Percentiles rank a stretch among this genome's conserved stretches.
Conservation (phyloP, 2,888 invertebrate species). For the Steinernema carpocapsae region DNA sequence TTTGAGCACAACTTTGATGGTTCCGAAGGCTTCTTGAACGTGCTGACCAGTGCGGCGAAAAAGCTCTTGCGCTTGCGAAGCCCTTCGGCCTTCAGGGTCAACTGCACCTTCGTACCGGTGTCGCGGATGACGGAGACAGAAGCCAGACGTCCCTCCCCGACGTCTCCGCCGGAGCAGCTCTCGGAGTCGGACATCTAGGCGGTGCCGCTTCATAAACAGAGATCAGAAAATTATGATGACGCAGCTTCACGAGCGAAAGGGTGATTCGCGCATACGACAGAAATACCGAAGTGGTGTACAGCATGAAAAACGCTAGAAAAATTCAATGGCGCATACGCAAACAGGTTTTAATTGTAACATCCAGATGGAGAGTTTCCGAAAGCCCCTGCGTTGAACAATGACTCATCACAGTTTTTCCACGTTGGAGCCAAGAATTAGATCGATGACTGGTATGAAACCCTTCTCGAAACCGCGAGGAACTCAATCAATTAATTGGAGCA, state of each 20-base stretch:
- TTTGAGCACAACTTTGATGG: constrained; percentile 65
- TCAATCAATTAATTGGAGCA: constrained; percentile 18
- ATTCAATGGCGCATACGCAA: constrained; percentile 29
- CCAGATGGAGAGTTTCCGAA: neutral
- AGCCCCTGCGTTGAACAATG: neutral
- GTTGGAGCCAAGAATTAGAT: neutral
- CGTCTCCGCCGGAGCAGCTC: constrained; percentile 18
- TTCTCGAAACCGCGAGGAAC: neutral
- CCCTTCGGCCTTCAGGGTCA: constrained; percentile 63
- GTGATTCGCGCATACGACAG: neutral
- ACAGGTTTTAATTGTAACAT: constrained; percentile 18
- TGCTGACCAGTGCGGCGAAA: constrained; percentile 53
- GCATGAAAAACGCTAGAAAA: neutral
- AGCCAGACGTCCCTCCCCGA: constrained; percentile 35
- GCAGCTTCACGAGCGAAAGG: neutral
- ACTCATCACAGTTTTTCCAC: neutral
- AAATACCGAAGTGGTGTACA: neutral
- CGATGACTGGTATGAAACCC: constrained; percentile 3
- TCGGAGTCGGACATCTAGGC: constrained; percentile 21
- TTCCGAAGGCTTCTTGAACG: constrained; percentile 64
- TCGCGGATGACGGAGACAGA: constrained; percentile 59
- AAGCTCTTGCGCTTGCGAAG: constrained; percentile 59
- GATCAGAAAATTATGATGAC: neutral
- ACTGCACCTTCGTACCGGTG: constrained; percentile 57
- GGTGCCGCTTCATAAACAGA: neutral